Evolutionary conservation across 2,113 vertebrate genomes (phyloP), one percentile per base, ranked within the genome.

Genomic region (Tinamus guttatus): DNA sequence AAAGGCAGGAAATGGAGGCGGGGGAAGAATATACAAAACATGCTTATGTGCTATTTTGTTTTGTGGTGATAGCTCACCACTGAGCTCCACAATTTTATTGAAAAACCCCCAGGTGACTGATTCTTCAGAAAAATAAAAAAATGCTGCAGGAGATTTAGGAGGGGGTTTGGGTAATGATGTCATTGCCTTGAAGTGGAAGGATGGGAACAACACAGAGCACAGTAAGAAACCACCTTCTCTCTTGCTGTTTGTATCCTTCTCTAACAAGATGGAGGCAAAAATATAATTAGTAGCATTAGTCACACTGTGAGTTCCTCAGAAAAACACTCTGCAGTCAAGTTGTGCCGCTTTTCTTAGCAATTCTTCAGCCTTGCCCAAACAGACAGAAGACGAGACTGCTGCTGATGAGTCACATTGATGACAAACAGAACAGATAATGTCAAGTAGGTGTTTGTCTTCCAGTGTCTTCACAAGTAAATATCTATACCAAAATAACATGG

Each of bases 261-360:
- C 64, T 90, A 91, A 74, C 56, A 90, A 95, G 5, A 8, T 79
- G 52, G 62, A 93, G 69, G n/a, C 75, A 92, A 89, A 96, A 97
- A 94, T 96, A 93, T 38, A 80, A 58, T 95, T 74, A 95, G 81
- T 25, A 56, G 19, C 45, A 64, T 96, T 95, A 96, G 89, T 97
- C 95, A 95, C 17, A 17, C 19, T 28, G 41, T 78, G 47, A 36
- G 59, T 67, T 97, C 74, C 93, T 64, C 49, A 59, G 90, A 83
- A 97, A 85, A 92, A 62, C n/a, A 56, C 62, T 92, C 89, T 73
- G 47, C 85, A 94, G 62, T 84, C 67, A 91, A 88, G 59, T 95
- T 96, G 91, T 81, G 63, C 38, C 79, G 92, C 95, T 98, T 94
- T 98, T 97, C 89, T 97, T 97, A 97, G 96, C 45, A 47, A 28